These are phyloP conservation scores for Panagrolaimus sp. DNA, from an alignment of 1,140 invertebrate species.

Conservation along the genomic window DNA sequence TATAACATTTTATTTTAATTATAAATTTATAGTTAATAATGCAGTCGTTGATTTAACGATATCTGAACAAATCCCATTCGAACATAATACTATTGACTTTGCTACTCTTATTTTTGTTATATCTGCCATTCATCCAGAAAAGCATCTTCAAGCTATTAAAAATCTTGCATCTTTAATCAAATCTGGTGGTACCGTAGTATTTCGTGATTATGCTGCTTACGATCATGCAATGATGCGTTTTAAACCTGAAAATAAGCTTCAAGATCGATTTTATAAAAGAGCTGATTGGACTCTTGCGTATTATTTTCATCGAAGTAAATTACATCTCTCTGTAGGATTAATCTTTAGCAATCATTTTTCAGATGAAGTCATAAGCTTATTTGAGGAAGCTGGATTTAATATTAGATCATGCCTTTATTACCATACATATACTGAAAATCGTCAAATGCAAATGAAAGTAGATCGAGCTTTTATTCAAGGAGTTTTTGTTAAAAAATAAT, in stretches of 20 bases:
- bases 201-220: constrained; percentile 62
- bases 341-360: background rate
- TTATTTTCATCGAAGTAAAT: constrained; percentile 68
- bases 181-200: constrained; percentile 27
- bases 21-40: constrained; percentile 23
- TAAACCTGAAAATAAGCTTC: constrained; percentile 68
- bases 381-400: constrained; percentile 39
- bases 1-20: constrained; percentile 7
- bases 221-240: constrained; percentile 93
- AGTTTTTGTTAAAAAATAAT: constrained; percentile 37
- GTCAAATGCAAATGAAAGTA: constrained; percentile 44
- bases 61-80: constrained; percentile 22
- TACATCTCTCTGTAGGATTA: constrained; percentile 5
- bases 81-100: constrained; percentile 64
- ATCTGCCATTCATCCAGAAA: constrained; percentile 72
- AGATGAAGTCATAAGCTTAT: constrained; percentile 46
- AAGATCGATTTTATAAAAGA: constrained; percentile 74
- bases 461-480: constrained; percentile 49
- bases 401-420: constrained; percentile 39
- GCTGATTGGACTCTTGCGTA: constrained; percentile 96
- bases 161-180: constrained; percentile 66
- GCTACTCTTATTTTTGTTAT: constrained; percentile 73
- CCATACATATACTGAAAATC: constrained; percentile 42
- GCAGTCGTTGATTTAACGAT: constrained; percentile 40
- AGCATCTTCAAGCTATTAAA: constrained; percentile 68